phyloP scores from a whole-genome alignment of 2,797 vertebrate genomes.

The Pagetopsis macropterus region DNA sequence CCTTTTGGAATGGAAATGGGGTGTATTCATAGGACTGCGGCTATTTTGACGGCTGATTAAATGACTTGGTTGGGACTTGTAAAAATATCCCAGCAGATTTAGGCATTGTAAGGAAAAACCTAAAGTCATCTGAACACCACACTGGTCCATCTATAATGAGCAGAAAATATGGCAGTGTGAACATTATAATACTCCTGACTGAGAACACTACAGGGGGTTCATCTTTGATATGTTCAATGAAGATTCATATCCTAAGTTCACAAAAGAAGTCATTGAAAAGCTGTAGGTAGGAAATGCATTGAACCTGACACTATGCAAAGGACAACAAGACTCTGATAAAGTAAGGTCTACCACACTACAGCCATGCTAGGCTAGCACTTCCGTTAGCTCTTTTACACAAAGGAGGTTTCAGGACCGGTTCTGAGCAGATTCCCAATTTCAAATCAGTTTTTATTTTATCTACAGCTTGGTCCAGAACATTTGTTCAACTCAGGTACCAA shows the following conservation, averaged over 20 bases:
- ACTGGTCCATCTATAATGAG: constrained; percentile 53
- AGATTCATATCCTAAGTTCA: constrained; percentile 23
- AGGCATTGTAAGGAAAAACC: constrained; percentile 45
- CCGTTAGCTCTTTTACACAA: too few relatives aligned
- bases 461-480: too few relatives aligned
- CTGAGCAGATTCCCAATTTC: too few relatives aligned
- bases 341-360: background rate
- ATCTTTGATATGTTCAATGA: constrained; percentile 24
- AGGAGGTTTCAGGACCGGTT: too few relatives aligned
- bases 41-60: constrained; percentile 67
- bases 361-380: background rate
- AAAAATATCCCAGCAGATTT: constrained; percentile 63
- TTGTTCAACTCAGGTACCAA: too few relatives aligned
- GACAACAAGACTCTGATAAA: background rate
- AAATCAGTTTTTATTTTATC: too few relatives aligned
- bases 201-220: constrained; percentile 50
- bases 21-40: constrained; percentile 56
- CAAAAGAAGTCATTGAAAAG: constrained; percentile 28
- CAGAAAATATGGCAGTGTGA: constrained; percentile 37
- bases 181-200: constrained; percentile 30
- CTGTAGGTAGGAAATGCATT: background rate
- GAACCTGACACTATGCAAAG: background rate
- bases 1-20: constrained; percentile 74
- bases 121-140: constrained; percentile 64
- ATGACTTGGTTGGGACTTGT: constrained; percentile 51